Percentiles rank a stretch among this genome's conserved stretches.
Conservation (phyloP, 2,797 vertebrate genomes). For the Hoplostethus mediterraneus region DNA sequence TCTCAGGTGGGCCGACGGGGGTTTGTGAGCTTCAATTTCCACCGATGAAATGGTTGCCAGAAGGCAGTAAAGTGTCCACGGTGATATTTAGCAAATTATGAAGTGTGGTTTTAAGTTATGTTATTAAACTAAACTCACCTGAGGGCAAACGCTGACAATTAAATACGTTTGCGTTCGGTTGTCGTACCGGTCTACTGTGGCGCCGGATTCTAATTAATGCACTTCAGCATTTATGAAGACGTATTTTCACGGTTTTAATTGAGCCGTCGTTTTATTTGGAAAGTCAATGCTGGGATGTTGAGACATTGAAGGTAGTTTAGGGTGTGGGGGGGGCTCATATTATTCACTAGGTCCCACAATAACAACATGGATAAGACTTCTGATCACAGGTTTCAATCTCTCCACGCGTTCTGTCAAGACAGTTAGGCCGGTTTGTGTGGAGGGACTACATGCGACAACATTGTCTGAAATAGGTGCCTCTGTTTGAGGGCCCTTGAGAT, state of each 20-base stretch:
- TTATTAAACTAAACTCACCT: slow-evolving; percentile 59
- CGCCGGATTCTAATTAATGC: slow-evolving; percentile 34
- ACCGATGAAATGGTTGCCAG: slow-evolving; percentile 2
- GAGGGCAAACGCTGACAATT: slow-evolving; percentile 35
- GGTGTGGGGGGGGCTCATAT: too few species aligned
- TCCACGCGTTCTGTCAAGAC: neutral
- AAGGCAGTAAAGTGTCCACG: slow-evolving; percentile 31
- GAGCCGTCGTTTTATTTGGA: slow-evolving; percentile 29
- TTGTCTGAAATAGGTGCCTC: slow-evolving; percentile 33
- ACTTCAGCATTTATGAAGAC: slow-evolving; percentile 9
- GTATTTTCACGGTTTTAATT: slow-evolving; percentile 35
- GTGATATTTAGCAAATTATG: slow-evolving; percentile 61
- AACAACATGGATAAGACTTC: too few species aligned
- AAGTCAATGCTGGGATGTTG: neutral
- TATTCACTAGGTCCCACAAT: too few species aligned
- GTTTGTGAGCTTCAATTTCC: neutral
- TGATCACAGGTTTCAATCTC: neutral
- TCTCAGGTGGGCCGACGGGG: slow-evolving; percentile 16
- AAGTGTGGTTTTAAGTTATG: slow-evolving; percentile 42
- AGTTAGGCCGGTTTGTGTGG: neutral
- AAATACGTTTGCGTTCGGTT: slow-evolving; percentile 35
- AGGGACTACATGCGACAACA: slow-evolving; percentile 11
- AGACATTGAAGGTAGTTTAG: neutral
- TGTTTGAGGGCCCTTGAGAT: slow-evolving; percentile 33
- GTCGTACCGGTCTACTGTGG: slow-evolving; percentile 12